These are phyloP conservation scores for Pseudonaja textilis DNA, from an alignment of 2,113 vertebrate genomes.

Conservation along the genomic window DNA sequence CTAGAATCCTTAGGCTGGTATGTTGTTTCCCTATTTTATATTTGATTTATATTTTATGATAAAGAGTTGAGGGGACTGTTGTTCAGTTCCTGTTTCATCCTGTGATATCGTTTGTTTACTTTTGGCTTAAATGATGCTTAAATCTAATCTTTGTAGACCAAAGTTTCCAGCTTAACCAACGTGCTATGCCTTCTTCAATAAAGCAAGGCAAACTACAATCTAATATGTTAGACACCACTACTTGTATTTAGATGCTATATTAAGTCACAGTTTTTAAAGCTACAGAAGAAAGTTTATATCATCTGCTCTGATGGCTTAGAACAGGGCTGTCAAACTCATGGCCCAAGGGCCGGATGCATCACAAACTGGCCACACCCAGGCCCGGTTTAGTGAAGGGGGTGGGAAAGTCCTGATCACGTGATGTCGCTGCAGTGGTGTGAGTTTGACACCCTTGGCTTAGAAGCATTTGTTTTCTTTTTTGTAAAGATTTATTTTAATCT, in stretches of 20 bases:
- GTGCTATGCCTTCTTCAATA: not conserved
- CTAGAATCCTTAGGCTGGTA: not conserved
- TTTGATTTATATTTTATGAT: not conserved
- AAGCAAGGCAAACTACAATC: not conserved
- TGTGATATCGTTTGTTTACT: not conserved
- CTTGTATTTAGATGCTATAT: not conserved
- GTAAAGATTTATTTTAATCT: not conserved
- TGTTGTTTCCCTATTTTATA: not conserved
- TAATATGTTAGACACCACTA: not conserved
- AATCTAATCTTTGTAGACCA: not conserved
- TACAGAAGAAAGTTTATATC: not conserved
- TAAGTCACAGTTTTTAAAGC: not conserved
- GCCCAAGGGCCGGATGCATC: too few relatives aligned
- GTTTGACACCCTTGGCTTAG: not conserved
- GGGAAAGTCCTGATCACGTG: too few relatives aligned
- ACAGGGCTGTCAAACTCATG: not conserved
- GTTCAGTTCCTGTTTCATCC: not conserved
- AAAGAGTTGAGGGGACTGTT: not conserved
- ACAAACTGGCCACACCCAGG: too few relatives aligned
- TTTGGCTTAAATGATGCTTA: not conserved
- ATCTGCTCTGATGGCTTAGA: not conserved
- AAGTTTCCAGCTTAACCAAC: not conserved
- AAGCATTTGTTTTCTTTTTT: not conserved
- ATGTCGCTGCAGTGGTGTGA: too few relatives aligned
- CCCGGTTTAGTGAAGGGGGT: too few relatives aligned